Conservation (phyloP, 2,113 vertebrate species). For the Chaenogobius annularis region DNA sequence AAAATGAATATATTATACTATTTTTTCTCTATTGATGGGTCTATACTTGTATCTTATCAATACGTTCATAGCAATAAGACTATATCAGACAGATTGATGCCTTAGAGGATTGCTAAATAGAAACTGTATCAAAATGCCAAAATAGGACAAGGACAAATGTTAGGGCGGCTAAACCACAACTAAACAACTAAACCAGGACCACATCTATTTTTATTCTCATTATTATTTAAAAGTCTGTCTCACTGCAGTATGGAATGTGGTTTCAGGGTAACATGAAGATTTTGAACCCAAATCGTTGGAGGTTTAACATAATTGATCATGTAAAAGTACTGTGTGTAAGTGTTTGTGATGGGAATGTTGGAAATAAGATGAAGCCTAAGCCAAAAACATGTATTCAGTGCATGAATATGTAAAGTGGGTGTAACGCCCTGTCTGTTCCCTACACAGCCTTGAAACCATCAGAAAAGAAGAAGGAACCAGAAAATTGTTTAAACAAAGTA, state of each 20-base stretch:
- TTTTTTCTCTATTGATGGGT: neutral
- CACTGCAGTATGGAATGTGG: neutral
- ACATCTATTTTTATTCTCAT: too few species aligned
- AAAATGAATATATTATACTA: neutral
- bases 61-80: neutral
- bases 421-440: conserved; percentile 27
- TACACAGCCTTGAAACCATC: conserved; percentile 32
- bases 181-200: neutral
- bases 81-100: neutral
- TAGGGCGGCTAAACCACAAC: neutral
- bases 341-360: neutral
- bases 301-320: neutral
- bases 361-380: conserved; percentile 26
- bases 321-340: neutral
- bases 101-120: neutral
- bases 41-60: neutral
- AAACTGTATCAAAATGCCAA: neutral
- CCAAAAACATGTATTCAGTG: conserved; percentile 10
- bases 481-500: conserved; percentile 72
- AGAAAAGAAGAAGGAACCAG: conserved; percentile 48
- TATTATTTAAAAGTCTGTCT: neutral
- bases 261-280: neutral
- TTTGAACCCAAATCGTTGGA: neutral
- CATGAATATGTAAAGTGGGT: conserved; percentile 35
- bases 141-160: neutral